A percentile compares a stretch with the other conserved stretches of the same genome.
Conservation (phyloP, 64 coral and sea anemone genomes). For the Orbicella faveolata region DNA sequence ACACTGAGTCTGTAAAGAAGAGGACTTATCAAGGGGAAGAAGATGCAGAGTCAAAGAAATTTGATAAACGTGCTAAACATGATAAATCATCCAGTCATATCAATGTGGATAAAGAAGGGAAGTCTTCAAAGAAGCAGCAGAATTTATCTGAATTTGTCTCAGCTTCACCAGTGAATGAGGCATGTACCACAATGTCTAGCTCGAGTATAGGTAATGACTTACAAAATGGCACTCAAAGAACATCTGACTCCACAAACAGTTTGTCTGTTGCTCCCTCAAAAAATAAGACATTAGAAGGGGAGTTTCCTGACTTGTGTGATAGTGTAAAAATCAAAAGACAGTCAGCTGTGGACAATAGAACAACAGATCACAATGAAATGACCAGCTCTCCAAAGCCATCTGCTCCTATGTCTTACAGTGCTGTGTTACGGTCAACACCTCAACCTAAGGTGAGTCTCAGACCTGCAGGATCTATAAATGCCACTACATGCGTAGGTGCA, state of each 20-base stretch:
- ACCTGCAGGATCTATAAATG: background rate
- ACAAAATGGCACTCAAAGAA: background rate
- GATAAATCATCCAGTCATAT: background rate
- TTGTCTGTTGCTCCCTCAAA: background rate
- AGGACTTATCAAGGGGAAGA: background rate
- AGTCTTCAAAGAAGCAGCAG: background rate
- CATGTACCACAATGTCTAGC: background rate
- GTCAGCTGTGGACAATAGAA: background rate
- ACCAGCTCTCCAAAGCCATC: conserved; percentile 11
- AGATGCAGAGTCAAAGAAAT: background rate
- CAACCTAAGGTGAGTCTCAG: conserved; percentile 24
- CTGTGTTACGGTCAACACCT: conserved; percentile 39
- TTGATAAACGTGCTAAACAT: background rate
- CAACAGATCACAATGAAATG: background rate
- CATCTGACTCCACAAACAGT: background rate
- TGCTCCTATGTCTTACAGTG: conserved; percentile 59
- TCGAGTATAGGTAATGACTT: background rate
- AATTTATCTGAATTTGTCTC: background rate
- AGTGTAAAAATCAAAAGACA: conserved; percentile 1
- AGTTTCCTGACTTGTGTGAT: conserved; percentile 45
- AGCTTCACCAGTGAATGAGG: background rate
- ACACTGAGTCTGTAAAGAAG: background rate
- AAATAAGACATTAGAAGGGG: background rate
- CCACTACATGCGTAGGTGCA: background rate
- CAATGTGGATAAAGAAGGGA: background rate